Conservation (phyloP, 2,888 invertebrate genomes). For the Julus scandinavius region DNA sequence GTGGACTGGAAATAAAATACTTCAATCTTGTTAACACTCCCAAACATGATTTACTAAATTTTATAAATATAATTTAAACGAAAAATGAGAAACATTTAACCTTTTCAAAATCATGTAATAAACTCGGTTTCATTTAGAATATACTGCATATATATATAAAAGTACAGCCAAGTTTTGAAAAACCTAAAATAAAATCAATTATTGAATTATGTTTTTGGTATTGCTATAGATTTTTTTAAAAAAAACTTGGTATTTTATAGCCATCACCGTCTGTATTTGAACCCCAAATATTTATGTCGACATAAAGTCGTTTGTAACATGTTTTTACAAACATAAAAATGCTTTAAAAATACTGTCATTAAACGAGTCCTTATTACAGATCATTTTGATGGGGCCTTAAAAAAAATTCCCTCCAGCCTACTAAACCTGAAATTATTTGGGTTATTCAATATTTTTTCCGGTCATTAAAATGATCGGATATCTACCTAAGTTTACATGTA, state of each 20-base stretch:
- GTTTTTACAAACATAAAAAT: not conserved
- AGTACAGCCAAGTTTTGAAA: no score
- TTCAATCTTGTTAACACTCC: conserved; percentile 21
- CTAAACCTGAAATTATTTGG: not conserved
- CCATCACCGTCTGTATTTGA: not conserved
- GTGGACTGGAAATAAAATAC: not conserved
- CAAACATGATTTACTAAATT: not conserved
- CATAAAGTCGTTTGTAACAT: no score
- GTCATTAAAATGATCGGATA: conserved; percentile 21
- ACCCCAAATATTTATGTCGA: not conserved
- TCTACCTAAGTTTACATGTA: not conserved
- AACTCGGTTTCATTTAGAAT: no score
- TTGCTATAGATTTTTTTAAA: no score
- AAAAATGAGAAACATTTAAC: not conserved
- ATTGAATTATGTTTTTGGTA: no score
- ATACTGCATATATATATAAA: no score
- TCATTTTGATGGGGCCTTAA: not conserved
- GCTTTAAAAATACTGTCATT: not conserved
- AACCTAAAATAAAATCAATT: no score
- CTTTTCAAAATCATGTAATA: not conserved
- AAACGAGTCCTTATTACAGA: not conserved
- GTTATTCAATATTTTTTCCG: conserved; percentile 12
- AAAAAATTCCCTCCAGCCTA: not conserved
- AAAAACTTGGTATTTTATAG: no score
- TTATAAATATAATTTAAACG: no score